These are phyloP conservation scores for Haliclona indistincta DNA, from an alignment of 37 sponge, comb jelly and placozoan species.

Conservation along the genomic window DNA sequence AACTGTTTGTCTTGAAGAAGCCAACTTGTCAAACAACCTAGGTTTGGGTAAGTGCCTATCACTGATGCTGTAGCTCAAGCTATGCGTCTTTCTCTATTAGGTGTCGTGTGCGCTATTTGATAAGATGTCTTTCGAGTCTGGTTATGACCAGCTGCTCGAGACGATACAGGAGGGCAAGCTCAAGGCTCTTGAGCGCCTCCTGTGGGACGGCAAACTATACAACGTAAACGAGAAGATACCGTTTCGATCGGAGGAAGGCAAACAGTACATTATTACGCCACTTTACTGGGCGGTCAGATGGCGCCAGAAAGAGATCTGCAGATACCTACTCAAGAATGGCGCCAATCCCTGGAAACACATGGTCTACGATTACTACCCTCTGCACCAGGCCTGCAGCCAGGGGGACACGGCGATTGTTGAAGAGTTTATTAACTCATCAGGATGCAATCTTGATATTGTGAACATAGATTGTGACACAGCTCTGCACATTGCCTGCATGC, in stretches of 20 bases:
- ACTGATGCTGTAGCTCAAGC: no score
- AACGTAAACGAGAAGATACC: slow-evolving; percentile 32
- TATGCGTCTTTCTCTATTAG: no score
- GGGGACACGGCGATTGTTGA: slow-evolving; percentile 37
- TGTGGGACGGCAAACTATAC: neutral
- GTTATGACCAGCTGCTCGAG: neutral
- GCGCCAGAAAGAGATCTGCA: slow-evolving; percentile 20
- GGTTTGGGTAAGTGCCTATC: no score
- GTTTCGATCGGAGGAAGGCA: slow-evolving; percentile 50
- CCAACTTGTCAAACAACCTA: no score
- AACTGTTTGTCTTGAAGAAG: no score
- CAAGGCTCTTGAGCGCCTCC: neutral
- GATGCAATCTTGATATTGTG: slow-evolving; percentile 22
- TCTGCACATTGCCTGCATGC: slow-evolving; percentile 57
- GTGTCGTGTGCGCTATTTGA: no score
- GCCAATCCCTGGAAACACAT: slow-evolving; percentile 33
- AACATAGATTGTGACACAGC: slow-evolving; percentile 49
- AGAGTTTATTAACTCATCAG: slow-evolving; percentile 34
- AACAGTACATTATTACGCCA: slow-evolving; percentile 50
- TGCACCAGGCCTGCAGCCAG: slow-evolving; percentile 56
- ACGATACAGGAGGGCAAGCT: neutral
- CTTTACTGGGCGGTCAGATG: slow-evolving; percentile 52
- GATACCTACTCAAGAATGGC: slow-evolving; percentile 35
- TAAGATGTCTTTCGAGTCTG: neutral
- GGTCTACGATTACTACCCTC: slow-evolving; percentile 61